phyloP scores from a whole-genome alignment of 2,888 invertebrate genomes.

The Neoaliturus tenellus region DNA sequence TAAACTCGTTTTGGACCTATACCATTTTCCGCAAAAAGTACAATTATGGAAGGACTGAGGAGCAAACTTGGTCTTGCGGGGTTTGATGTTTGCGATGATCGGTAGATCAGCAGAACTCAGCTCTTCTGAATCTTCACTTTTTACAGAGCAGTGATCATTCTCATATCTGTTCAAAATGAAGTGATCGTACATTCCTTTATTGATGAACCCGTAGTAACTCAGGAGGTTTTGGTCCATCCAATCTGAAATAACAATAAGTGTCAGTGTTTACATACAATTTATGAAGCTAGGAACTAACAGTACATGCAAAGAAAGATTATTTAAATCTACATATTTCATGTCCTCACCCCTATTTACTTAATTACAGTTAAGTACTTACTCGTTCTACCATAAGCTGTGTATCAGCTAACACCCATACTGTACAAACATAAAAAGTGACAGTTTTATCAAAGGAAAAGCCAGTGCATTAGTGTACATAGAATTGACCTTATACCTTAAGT shows the following conservation, averaged over 20 bases:
- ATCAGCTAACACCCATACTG: neutral
- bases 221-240: conserved; percentile 32
- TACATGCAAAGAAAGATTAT: conserved; percentile 30
- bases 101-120: conserved; percentile 26
- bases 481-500: too few species aligned
- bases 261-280: neutral
- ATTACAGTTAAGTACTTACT: neutral
- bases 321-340: conserved; percentile 15
- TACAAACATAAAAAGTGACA: neutral
- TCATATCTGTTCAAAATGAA: conserved; percentile 61
- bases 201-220: conserved; percentile 47
- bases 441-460: neutral
- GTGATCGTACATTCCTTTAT: conserved; percentile 68
- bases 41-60: conserved; percentile 61
- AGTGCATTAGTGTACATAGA: too few species aligned
- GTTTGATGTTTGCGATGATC: conserved; percentile 48
- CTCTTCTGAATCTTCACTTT: conserved; percentile 49
- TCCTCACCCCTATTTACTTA: conserved; percentile 9
- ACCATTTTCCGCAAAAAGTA: conserved; percentile 67
- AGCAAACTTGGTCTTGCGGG: conserved; percentile 58
- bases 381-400: neutral
- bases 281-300: conserved; percentile 18
- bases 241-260: conserved; percentile 27
- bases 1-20: conserved; percentile 67
- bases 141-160: conserved; percentile 23